Evolutionary conservation across 35 echinoderm and acorn worm genomes (phyloP).

Genomic region (Chiridota heheva): DNA sequence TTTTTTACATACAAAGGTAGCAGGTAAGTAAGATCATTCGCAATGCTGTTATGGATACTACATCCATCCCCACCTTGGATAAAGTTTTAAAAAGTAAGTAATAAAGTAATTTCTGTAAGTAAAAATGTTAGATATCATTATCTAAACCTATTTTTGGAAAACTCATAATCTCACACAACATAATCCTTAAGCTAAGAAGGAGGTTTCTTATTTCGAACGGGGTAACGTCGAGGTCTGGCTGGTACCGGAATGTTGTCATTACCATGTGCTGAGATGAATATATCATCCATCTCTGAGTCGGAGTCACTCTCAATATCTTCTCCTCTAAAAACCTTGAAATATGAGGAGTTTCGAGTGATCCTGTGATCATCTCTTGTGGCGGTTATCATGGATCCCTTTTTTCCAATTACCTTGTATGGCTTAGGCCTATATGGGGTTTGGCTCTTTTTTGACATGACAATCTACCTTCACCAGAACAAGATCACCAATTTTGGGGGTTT

Average conservation of each 20-base stretch:
- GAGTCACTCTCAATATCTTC: background rate
- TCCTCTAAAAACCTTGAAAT: slow-evolving; percentile 24
- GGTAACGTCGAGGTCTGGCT: background rate
- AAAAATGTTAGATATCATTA: too few species aligned
- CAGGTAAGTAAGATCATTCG: too few species aligned
- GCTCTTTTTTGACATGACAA: slow-evolving; percentile 16
- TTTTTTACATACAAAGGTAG: too few species aligned
- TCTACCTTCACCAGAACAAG: slow-evolving; percentile 34
- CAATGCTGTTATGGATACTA: too few species aligned
- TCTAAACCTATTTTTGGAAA: too few species aligned
- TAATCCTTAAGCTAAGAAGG: slow-evolving; percentile 37
- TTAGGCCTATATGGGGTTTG: slow-evolving; percentile 48
- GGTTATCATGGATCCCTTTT: slow-evolving; percentile 56
- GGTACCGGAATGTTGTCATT: background rate
- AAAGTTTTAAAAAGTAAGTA: too few species aligned
- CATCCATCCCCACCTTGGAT: too few species aligned
- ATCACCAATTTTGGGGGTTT: slow-evolving; percentile 22
- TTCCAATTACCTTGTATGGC: slow-evolving; percentile 37
- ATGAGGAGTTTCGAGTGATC: slow-evolving; percentile 53
- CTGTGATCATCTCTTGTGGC: slow-evolving; percentile 33
- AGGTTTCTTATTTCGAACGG: background rate
- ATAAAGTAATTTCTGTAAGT: too few species aligned
- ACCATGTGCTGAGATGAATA: background rate
- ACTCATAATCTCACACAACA: too few species aligned
- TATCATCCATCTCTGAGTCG: slow-evolving; percentile 3